Percentiles rank a stretch among this genome's conserved stretches.
These are phyloP conservation scores for Euwallacea fornicatus DNA, from an alignment of 1,140 invertebrate genomes.

Conservation along the genomic window DNA sequence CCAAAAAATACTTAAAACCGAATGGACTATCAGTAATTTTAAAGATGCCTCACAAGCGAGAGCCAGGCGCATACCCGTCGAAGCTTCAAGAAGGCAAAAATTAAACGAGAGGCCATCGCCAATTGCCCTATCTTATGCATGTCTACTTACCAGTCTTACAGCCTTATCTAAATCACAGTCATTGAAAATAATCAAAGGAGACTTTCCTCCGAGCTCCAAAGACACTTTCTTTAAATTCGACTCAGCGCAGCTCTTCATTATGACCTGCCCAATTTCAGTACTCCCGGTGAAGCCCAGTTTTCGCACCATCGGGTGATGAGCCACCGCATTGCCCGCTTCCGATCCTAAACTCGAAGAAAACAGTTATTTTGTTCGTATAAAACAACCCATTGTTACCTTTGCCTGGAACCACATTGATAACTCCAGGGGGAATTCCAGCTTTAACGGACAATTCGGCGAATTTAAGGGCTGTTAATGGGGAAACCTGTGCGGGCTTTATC, in stretches of 20 bases:
- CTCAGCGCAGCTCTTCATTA: slow-evolving; percentile 85
- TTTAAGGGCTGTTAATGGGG: slow-evolving; percentile 89
- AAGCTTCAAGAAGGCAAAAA: too few relatives aligned
- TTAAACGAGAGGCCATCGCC: not conserved
- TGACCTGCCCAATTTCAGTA: slow-evolving; percentile 81
- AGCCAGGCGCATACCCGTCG: too few relatives aligned
- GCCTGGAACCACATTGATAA: slow-evolving; percentile 90
- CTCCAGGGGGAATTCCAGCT: slow-evolving; percentile 92
- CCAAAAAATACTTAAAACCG: too few relatives aligned
- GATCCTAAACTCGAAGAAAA: slow-evolving; percentile 55
- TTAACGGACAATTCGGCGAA: slow-evolving; percentile 84
- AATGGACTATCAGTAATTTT: too few relatives aligned
- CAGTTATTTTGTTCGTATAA: slow-evolving; percentile 5
- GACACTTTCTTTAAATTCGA: slow-evolving; percentile 94
- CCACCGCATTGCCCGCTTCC: slow-evolving; percentile 80
- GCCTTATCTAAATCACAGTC: slow-evolving; percentile 94
- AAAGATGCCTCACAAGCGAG: too few relatives aligned
- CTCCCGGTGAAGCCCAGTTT: slow-evolving; percentile 96
- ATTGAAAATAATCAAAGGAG: slow-evolving; percentile 89
- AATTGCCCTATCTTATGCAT: not conserved
- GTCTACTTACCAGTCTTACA: slow-evolving; percentile 72
- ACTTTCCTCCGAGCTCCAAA: slow-evolving; percentile 93
- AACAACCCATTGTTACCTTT: slow-evolving; percentile 57
- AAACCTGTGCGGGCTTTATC: slow-evolving; percentile 93
- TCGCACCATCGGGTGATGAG: slow-evolving; percentile 78